Evolutionary conservation across 2,797 vertebrate genomes (phyloP), one percentile per base, ranked within the genome.

Genomic region (Melanotaenia maccullochi): DNA sequence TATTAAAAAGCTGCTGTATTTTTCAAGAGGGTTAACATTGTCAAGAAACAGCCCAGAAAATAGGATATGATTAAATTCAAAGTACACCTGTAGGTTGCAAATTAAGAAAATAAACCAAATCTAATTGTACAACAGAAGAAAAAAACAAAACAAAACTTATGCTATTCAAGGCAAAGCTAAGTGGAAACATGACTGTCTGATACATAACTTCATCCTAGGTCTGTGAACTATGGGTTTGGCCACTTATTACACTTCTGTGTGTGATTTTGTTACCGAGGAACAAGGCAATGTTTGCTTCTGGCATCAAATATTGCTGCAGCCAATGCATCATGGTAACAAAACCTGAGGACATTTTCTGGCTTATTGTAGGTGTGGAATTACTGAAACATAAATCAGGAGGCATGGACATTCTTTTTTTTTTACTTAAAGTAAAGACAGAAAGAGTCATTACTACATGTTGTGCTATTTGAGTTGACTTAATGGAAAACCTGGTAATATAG

Each of bases 21-120:
- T 76, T 81, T 72, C 28, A 49, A 42, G 9, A 62, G 32, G 47
- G 6, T 56, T 56, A 64, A 57, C 76, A 60, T 42, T n/a, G 78
- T 76, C 6, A 65, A 32, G 32, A 40, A 33, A 32, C 8, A 65
- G 40, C 12, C 64, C 11, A 56, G 49, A 66, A 57, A 28, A 62
- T 18, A 35, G 60, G 70, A 70, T 8, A 22, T 36, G 30, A 42
- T 58, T 40, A 57, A 30, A 58, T 62, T 62, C 11, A 5, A 71
- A 66, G 52, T 24, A 18, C 11, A 35, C 25, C 14, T 36, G 13
- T 14, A 38, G 33, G 38, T 20, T 54, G 47, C 66, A 65, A 51
- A 51, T 64, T 7, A 49, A 44, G 5, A 65, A 52, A 56, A 7
- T 0, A 20, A 56, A 30, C 14, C 4, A 9, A 22, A 33, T n/a